These are phyloP conservation scores for Bhutanitis thaidina DNA, from an alignment of 2,888 invertebrate species.

Conservation along the genomic window DNA sequence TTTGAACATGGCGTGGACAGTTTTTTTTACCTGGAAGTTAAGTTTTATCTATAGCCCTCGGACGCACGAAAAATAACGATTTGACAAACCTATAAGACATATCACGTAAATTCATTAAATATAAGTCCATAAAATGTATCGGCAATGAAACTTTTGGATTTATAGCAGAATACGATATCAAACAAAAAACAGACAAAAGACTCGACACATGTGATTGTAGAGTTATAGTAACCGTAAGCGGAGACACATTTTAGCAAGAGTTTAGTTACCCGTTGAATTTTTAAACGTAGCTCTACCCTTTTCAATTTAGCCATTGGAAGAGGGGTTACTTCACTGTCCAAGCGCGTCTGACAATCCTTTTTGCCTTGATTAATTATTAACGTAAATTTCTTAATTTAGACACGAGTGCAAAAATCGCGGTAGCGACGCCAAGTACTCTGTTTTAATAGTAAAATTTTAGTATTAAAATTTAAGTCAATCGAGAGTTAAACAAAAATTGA, in stretches of 20 bases:
- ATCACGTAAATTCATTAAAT: no score
- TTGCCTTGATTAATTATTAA: slow-evolving; percentile 73
- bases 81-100: no score
- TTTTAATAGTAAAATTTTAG: not conserved
- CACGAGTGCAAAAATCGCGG: slow-evolving; percentile 52
- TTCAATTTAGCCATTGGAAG: slow-evolving; percentile 74
- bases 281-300: slow-evolving; percentile 69
- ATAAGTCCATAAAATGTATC: no score
- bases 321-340: slow-evolving; percentile 71
- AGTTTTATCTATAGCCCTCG: no score
- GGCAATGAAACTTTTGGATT: no score
- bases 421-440: slow-evolving; percentile 33
- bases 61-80: no score
- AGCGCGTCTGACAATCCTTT: slow-evolving; percentile 75
- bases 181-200: not conserved
- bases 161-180: no score
- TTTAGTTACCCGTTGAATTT: slow-evolving; percentile 68
- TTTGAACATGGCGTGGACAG: no score
- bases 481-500: no score
- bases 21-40: no score
- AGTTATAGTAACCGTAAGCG: slow-evolving; percentile 37
- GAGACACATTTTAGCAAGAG: slow-evolving; percentile 30
- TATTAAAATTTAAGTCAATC: no score
- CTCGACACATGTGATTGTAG: slow-evolving; percentile 28
- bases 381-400: slow-evolving; percentile 75